Conservation (phyloP, 2,113 vertebrate genomes). For the Pomatostomus ruficeps region DNA sequence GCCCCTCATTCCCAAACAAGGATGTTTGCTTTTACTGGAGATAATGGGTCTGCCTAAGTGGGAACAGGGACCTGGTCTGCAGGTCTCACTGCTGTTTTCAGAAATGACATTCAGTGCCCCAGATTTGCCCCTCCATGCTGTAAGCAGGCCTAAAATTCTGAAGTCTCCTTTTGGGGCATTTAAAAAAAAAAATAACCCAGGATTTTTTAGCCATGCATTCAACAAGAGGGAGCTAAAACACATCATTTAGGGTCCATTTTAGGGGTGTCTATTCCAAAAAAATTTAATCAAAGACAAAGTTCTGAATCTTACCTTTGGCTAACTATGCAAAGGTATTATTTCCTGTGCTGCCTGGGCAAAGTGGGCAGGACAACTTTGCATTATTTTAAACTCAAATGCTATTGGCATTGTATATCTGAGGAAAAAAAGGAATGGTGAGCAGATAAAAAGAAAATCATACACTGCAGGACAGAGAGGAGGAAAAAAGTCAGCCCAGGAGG, state of each 20-base stretch:
- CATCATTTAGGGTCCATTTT: background rate
- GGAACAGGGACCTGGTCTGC: too few species aligned
- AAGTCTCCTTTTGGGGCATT: background rate
- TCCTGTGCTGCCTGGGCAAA: background rate
- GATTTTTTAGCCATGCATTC: background rate
- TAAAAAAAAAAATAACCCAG: background rate
- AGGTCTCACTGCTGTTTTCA: background rate
- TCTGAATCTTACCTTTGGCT: background rate
- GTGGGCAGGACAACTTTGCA: background rate
- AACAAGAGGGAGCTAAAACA: background rate
- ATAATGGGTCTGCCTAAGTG: background rate
- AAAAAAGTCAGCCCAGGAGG: background rate
- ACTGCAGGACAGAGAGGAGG: background rate
- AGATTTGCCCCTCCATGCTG: background rate
- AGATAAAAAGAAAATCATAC: background rate
- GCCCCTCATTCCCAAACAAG: background rate
- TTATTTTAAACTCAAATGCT: background rate
- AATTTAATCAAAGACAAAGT: background rate
- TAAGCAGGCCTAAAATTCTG: background rate
- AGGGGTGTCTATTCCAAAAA: background rate
- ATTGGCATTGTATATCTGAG: background rate
- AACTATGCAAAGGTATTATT: background rate
- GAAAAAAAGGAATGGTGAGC: background rate
- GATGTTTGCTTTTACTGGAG: background rate
- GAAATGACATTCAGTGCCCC: background rate